These are phyloP conservation scores for Microtus oregoni DNA, from an alignment of 2,113 vertebrate genomes.

Conservation along the genomic window DNA sequence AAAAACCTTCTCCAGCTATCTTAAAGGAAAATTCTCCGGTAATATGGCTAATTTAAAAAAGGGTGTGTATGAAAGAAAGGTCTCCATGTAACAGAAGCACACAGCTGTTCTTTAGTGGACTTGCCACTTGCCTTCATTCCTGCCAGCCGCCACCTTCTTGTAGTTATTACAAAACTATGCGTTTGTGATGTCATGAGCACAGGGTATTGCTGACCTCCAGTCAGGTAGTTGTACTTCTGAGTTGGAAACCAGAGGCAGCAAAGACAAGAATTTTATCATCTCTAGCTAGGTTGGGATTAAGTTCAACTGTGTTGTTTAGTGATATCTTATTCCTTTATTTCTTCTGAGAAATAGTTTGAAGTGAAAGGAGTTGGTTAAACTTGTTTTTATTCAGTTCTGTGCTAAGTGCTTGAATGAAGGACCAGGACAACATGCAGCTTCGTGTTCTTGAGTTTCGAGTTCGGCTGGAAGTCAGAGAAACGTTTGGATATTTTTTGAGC, in stretches of 20 bases:
- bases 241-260: slow-evolving; percentile 54
- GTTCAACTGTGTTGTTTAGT: slow-evolving; percentile 51
- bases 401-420: slow-evolving; percentile 7
- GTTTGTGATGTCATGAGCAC: slow-evolving; percentile 69
- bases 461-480: neutral
- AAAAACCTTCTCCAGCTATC: slow-evolving; percentile 7
- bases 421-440: slow-evolving; percentile 28
- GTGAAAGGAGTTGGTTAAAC: slow-evolving; percentile 11
- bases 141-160: neutral
- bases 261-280: slow-evolving; percentile 41
- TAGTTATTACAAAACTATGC: slow-evolving; percentile 65
- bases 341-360: slow-evolving; percentile 33
- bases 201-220: slow-evolving; percentile 43
- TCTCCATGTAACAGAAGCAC: slow-evolving; percentile 1
- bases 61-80: neutral
- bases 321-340: slow-evolving; percentile 38
- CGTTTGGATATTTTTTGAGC: neutral
- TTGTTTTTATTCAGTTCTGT: slow-evolving; percentile 46
- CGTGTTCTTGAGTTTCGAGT: neutral
- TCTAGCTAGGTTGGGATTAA: slow-evolving; percentile 39
- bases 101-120: neutral
- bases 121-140: slow-evolving; percentile 7
- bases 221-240: slow-evolving; percentile 49
- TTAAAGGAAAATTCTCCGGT: slow-evolving; percentile 50
- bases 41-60: slow-evolving; percentile 21